phyloP scores from a whole-genome alignment of 2,797 vertebrate genomes.

The Lacerta agilis region DNA sequence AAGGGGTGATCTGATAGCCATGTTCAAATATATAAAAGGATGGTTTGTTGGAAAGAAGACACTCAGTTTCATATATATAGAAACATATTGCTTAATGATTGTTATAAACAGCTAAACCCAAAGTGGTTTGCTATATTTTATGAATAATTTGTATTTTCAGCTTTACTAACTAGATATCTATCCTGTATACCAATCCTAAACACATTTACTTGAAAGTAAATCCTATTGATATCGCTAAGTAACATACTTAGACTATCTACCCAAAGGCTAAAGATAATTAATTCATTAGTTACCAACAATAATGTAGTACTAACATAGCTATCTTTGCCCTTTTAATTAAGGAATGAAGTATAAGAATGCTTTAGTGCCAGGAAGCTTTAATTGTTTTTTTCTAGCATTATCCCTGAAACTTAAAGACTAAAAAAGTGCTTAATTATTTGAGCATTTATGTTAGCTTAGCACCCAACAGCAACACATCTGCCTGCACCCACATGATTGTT shows the following conservation, averaged over 20 bases:
- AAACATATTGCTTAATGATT: background rate
- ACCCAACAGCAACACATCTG: slow-evolving; percentile 69
- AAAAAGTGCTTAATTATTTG: slow-evolving; percentile 60
- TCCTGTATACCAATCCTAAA: background rate
- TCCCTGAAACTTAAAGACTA: slow-evolving; percentile 52
- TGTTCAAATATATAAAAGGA: no score
- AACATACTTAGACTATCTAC: background rate
- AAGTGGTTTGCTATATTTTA: background rate
- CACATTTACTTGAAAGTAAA: background rate
- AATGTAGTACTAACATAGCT: slow-evolving; percentile 1
- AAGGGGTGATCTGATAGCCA: no score
- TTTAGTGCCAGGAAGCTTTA: slow-evolving; percentile 47
- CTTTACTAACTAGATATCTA: background rate
- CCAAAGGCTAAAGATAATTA: slow-evolving; percentile 6
- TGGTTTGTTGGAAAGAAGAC: no score
- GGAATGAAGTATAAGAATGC: slow-evolving; percentile 28
- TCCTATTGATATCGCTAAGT: background rate
- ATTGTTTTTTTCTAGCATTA: slow-evolving; percentile 36
- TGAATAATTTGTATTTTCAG: background rate
- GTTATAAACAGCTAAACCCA: background rate
- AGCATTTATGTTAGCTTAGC: slow-evolving; percentile 60
- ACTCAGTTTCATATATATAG: no score
- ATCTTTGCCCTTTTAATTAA: slow-evolving; percentile 47
- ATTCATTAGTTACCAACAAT: slow-evolving; percentile 16
- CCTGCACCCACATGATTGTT: slow-evolving; percentile 54